Evolutionary conservation across 2,113 vertebrate species (phyloP), one percentile per base, ranked within the genome.

Genomic region (Grallaria varia): DNA sequence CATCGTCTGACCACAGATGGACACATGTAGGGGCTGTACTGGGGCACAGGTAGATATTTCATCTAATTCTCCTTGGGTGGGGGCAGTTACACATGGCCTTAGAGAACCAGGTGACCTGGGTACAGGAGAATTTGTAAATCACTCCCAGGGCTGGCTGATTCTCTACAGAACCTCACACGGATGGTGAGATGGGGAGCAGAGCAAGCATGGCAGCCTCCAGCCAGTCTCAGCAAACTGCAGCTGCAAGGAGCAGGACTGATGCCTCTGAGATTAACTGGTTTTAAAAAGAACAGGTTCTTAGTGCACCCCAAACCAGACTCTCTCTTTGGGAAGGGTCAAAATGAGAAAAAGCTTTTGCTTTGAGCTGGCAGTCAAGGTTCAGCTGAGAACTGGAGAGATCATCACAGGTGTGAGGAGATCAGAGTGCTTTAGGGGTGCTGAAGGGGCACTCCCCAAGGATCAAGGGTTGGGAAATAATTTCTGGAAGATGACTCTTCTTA

Each of bases 1-100:
- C 67, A 23, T 9, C 2, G 1, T 13, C 50, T 31, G 42, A 25
- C 23, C 72, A 30, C 0, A 0, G 5, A 9, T 1, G 17, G 20
- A 6, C 67, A 28, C 8, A 27, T 1, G 37, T 52, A 28, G n/a
- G 37, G 47, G n/a, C 37, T 23, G 53, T 1, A 3, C 55, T 2
- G 30, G 17, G 52, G 17, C 33, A 45, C 19, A 5, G 59, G 28
- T 2, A 60, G 20, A 3, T 6, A 2, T 21, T 60, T 30, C 27
- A 55, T 6, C 12, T 10, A 6, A 4, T 35, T 74, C 69, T 81
- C 55, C 37, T 75, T 20, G 53, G 30, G 22, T 20, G 10, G 35
- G 12, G 31, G 30, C 25, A 42, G 33, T 52, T 30, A 64, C 58
- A 63, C 31, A 86, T 2, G 7, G 76, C 44, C 53, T 39, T 27